phyloP scores from a whole-genome alignment of 2,113 vertebrate species.

The Pagrus major region DNA sequence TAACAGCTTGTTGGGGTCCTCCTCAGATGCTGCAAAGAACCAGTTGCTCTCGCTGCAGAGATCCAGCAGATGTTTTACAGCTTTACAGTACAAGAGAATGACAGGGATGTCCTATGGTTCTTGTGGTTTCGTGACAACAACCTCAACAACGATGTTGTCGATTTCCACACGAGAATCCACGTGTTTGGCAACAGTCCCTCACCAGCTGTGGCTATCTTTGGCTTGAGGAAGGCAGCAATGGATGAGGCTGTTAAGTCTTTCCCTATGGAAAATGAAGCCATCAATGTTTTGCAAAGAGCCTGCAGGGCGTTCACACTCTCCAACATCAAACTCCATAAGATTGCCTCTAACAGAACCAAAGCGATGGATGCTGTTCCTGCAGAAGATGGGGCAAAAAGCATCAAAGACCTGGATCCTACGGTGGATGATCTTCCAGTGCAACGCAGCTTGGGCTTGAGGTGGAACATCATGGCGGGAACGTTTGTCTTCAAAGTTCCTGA shows the following conservation, averaged over 20 bases:
- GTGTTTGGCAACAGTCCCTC: too few relatives aligned
- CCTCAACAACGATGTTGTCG: not conserved
- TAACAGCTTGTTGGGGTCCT: too few relatives aligned
- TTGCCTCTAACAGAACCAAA: not conserved
- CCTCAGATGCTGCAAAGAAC: too few relatives aligned
- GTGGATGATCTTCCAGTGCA: not conserved
- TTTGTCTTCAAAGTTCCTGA: not conserved
- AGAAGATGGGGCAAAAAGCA: not conserved
- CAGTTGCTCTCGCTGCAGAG: too few relatives aligned
- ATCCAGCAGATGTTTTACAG: too few relatives aligned
- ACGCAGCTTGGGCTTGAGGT: not conserved
- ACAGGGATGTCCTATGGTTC: too few relatives aligned
- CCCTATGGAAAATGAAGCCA: not conserved
- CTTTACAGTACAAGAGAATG: too few relatives aligned
- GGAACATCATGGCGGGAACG: not conserved
- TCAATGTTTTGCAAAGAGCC: not conserved
- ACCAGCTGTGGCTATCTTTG: not conserved
- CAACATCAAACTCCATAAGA: not conserved
- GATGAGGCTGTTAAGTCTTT: not conserved
- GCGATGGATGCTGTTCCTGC: not conserved
- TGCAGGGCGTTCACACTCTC: not conserved
- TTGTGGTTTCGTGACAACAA: not conserved
- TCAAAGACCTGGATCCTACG: not conserved
- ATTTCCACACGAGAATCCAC: not conserved
- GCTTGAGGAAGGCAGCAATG: not conserved